A percentile compares a stretch with the other conserved stretches of the same genome.
These are phyloP conservation scores for Lycaon pictus DNA, from an alignment of 2,113 vertebrate species.

Conservation along the genomic window DNA sequence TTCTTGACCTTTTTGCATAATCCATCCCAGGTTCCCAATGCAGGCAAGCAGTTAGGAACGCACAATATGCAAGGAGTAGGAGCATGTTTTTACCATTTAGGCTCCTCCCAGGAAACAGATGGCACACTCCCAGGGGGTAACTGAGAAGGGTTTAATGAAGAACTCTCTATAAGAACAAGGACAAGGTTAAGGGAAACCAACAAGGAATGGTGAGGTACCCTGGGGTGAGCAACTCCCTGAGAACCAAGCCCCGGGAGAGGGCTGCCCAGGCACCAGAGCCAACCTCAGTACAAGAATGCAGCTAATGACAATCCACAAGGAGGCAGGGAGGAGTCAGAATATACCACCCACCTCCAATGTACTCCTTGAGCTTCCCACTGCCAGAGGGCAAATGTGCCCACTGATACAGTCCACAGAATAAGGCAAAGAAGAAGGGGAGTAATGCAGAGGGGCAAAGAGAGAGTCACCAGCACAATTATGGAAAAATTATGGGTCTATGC, in stretches of 20 bases:
- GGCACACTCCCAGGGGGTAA: conserved; percentile 12
- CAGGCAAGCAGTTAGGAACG: background rate
- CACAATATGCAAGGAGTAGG: conserved; percentile 19
- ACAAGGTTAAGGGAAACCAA: conserved; percentile 1
- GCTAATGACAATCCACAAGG: background rate
- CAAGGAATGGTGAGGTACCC: background rate
- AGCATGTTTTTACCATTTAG: background rate
- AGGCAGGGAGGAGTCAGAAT: background rate
- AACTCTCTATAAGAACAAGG: background rate
- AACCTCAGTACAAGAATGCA: background rate
- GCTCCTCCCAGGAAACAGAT: conserved; percentile 65
- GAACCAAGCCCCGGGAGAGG: background rate
- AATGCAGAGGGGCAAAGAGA: background rate
- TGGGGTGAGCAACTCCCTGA: background rate
- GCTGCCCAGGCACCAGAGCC: background rate
- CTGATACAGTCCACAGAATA: background rate
- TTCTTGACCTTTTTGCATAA: background rate
- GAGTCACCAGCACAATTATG: background rate
- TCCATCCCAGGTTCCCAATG: background rate
- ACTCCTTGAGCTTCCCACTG: background rate
- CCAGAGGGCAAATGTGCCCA: background rate
- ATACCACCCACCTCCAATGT: background rate
- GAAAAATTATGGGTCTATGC: conserved; percentile 20
- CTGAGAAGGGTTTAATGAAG: conserved; percentile 46
- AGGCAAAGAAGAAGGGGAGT: background rate